Conservation (phyloP, 2,797 vertebrate genomes). For the Acanthornis magna region DNA sequence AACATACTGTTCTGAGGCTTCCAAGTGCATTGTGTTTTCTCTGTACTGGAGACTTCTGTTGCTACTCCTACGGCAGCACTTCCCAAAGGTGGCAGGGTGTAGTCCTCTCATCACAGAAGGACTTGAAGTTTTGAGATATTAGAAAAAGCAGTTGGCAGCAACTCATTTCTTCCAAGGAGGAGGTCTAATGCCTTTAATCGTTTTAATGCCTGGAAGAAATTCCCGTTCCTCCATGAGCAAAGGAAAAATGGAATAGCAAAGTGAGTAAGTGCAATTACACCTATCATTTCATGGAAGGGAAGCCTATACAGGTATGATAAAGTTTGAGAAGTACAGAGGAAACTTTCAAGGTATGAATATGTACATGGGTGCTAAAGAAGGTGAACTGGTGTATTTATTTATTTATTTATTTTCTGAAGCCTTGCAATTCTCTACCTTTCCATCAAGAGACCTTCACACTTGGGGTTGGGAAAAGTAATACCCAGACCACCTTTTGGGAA, state of each 20-base stretch:
- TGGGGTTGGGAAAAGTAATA: not conserved
- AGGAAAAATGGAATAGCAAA: fast-evolving
- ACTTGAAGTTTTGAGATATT: not conserved
- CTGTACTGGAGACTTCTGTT: not conserved
- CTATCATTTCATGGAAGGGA: not conserved
- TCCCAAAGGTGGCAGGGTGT: not conserved
- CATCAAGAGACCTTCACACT: not conserved
- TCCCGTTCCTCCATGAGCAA: not conserved
- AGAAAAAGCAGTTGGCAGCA: not conserved
- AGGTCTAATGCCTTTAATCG: not conserved
- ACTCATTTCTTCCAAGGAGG: not conserved
- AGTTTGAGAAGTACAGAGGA: not conserved
- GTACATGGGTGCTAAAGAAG: not conserved
- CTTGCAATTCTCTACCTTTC: not conserved
- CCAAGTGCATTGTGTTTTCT: not conserved
- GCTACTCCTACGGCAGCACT: not conserved
- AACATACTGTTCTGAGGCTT: not conserved
- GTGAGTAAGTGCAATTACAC: fast-evolving
- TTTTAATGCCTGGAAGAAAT: not conserved
- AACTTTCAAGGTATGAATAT: not conserved
- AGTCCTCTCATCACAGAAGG: not conserved
- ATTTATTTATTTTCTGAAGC: not conserved
- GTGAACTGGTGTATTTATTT: not conserved
- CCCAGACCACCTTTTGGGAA: not conserved
- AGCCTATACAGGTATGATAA: not conserved